Base-by-base conservation (phyloP, 2,113 vertebrate species). In the Arothron firmamentum region DNA sequence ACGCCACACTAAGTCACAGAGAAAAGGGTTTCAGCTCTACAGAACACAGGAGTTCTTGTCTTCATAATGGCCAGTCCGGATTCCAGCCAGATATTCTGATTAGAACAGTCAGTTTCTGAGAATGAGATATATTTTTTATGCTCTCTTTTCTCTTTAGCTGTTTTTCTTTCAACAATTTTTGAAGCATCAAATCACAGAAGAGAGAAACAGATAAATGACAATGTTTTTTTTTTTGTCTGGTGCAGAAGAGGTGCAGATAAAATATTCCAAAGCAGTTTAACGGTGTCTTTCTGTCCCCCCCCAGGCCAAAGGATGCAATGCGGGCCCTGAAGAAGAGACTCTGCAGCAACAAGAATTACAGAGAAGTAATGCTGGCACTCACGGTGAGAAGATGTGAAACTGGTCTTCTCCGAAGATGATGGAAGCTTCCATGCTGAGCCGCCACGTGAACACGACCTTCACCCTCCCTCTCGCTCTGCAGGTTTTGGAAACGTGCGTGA, bases 401-500 rank as follows among this genome's bases (percentile, higher is more conserved):
- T 31, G 28, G 28, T 31, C 28, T 31, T 9, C 5, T 31, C 8
- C 49, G 14, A 11, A 41, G 62, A 65, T 51, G 14, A 23, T 23
- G 21, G 65, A 60, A 70, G 49, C 65, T 45, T 60, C 51, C 31
- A 28, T 15, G 20, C 23, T 52, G 46, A 66, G 65, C 23, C 51
- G 1, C 58, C 61, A 38, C 59, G 9, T 67, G 19, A 45, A 52
- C 52, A 9, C 28, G 1, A 1, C 47, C 6, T 52, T 49, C 18
- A 45, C 57, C 1, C 0, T 34, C 9, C 23, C 16, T 55, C 11
- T 7, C 13, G 67, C 41, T 48, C 2, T 53, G 21, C 79, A 99
- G 97, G 96, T 98, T 3, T 77, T 99, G 83, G 97, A 99, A 86
- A 98, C 97, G 0, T 98, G 97, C 56, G 96, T 99, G 80, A 99